phyloP scores from a whole-genome alignment of 1,140 invertebrate species.

The Drosophila obscura region DNA sequence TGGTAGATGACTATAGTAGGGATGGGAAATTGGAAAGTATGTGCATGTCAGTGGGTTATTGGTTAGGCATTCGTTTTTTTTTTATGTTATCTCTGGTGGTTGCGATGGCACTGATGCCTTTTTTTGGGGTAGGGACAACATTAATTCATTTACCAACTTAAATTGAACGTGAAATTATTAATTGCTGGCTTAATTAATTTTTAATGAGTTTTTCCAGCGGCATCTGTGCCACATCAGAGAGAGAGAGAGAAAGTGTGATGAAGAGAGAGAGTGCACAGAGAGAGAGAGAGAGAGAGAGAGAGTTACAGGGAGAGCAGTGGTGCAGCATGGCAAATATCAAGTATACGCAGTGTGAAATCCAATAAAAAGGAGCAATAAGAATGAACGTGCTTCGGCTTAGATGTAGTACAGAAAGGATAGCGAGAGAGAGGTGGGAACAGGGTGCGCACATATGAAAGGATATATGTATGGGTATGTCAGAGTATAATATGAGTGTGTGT shows the following conservation, averaged over 20 bases:
- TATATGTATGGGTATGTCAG: neutral
- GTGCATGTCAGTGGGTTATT: neutral
- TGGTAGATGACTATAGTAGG: neutral
- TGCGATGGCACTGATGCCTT: slow-evolving; percentile 24
- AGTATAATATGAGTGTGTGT: neutral
- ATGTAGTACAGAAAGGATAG: too few relatives aligned
- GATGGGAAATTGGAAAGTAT: neutral
- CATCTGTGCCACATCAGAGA: slow-evolving; percentile 65
- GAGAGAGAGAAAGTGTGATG: slow-evolving; percentile 3
- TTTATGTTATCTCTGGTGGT: slow-evolving; percentile 29
- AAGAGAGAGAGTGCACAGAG: neutral
- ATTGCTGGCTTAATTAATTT: slow-evolving; percentile 76
- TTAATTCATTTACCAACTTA: slow-evolving; percentile 75
- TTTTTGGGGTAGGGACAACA: slow-evolving; percentile 34
- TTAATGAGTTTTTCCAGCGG: slow-evolving; percentile 67
- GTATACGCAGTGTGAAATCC: slow-evolving; percentile 41
- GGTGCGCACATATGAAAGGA: neutral
- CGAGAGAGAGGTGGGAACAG: too few relatives aligned
- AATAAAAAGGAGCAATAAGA: slow-evolving; percentile 25
- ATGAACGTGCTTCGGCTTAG: too few relatives aligned
- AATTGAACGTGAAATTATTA: slow-evolving; percentile 81
- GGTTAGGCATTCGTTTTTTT: slow-evolving; percentile 31
- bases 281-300: neutral
- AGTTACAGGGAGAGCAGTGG: slow-evolving; percentile 13
- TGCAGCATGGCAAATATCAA: slow-evolving; percentile 42